Base-by-base conservation (phyloP, 2,797 vertebrate genomes). In the Scolopax bukidnonensis region DNA sequence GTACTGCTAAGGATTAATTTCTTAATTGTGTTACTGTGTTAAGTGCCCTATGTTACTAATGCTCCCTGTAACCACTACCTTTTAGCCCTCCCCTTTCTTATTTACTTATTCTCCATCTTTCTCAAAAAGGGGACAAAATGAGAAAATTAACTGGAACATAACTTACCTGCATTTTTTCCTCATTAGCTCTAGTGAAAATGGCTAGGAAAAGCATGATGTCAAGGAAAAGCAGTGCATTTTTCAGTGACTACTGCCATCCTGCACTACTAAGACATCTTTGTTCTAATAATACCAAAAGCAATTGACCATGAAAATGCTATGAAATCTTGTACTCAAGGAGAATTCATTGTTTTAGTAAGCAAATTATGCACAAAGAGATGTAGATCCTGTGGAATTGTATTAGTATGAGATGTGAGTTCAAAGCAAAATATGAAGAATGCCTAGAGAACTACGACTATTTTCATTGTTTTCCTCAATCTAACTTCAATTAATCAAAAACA, bases 281-380 rank as follows among this genome's bases (percentile, higher is more conserved):
- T 93, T 87, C 82, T 81, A 88, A 63, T 94, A 95, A 91, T 81
- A 61, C 20, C 18, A 13, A 90, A 88, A 94, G 69, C 79, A 94
- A 95, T 63, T 96, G 91, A 92, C 93, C 86, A 61, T 89, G 93
- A 84, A 96, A 95, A 93, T n/a, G 60, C 38, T 86, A 73, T 0
- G 4, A 90, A 91, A 86, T 91, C 89, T 67, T 84, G 51, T 70
- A 33, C 69, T 89, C 45, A 63, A 81, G 65, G 40, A 86, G 25
- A 91, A 93, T 73, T 91, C 50, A 69, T 81, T 91, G 69, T 81
- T 94, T 93, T 59, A 93, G 57, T 59, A 73, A 89, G 54, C 50
- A 86, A 94, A 69, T 61, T 94, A 57, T 76, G n/a, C 61, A 63
- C 30, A 40, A 71, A 84, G 38, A 91, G 18, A 77, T 70, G 40